Evolutionary conservation across 2,888 invertebrate species (phyloP), one percentile per base, ranked within the genome.

Genomic region (Smittia aterrima): DNA sequence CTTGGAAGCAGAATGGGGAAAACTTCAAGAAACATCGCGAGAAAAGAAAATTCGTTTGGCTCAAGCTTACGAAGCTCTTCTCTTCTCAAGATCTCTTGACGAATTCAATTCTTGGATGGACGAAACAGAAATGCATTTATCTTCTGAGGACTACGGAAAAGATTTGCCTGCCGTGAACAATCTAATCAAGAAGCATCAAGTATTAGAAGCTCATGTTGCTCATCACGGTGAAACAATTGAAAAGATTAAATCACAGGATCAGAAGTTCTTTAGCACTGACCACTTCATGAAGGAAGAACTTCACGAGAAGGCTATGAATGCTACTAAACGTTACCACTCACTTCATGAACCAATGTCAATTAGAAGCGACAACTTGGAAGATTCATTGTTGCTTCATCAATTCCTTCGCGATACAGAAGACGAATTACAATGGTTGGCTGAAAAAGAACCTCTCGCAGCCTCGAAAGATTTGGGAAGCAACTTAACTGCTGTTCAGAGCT

Each of bases 91-190:
- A 4, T 92, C 92, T 0, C 84, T 98, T 74, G 97, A 97, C 78
- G 98, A 98, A 83, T 91, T 98, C 80, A 92, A 94, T 78, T 85
- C 89, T 13, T 98, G 98, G 97, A 90, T 97, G 82, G 95, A 95
- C 78, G 96, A 96, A 72, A 86, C 91, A 0, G 95, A 95, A 82
- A 85, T 85, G 16, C 92, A 92, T 77, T 82, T 93, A 53, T 82
- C 82, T 1, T 83, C 80, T 53, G 83, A 83, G 75, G 83, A 83
- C 58, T 83, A 83, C 38, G 98, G 97, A 75, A 93, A 92, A 80
- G 97, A 98, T 83, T 84, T 98, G 76, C 89, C 92, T 0, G 91
- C 94, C 0, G 95, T 95, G 0, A 91, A 89, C 11, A 92, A 92
- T 77, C 85, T 98, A 38, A 84, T 93, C 41, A 92, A 92, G 80